Evolutionary conservation across 1,140 invertebrate species (phyloP), one percentile per base, ranked within the genome.

Genomic region (Aphelinus atriplicis): DNA sequence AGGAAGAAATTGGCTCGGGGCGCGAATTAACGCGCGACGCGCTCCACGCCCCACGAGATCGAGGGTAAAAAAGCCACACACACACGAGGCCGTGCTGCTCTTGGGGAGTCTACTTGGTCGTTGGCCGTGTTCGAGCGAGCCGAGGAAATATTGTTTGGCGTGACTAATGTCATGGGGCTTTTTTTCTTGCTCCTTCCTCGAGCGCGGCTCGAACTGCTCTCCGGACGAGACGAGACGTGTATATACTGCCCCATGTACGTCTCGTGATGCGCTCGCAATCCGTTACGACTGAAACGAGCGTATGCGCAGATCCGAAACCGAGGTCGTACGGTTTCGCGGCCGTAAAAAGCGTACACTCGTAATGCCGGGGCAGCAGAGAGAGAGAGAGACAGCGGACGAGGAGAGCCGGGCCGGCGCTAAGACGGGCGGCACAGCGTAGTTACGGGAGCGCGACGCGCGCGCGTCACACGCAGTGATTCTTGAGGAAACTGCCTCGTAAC

Each of bases 21-120:
- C 69, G 46, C 46, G 55, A 72, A 77, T 77, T 73, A 73, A 74
- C 78, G 74, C 71, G 66, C 66, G 71, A 72, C 76, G 71, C 70
- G 56, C 42, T 58, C 26, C 63, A 9, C 56, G 26, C 57, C 1
- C 7, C 9, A 26, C 5, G 51, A 55, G 1, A 1, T 10, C n/a
- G 58, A 53, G 26, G 43, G 43, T 53, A 64, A 57, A 70, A 75
- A 53, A 60, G 53, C 3, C 10, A 3, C 53, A 7, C 7, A n/a
- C 45, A 26, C 3, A 46, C 9, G n/a, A 53, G 51, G 48, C 61
- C 60, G 70, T 10, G 50, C 26, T 26, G 26, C 26, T 26, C 26
- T 26, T 0, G 26, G 26, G 26, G 26, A 26, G 26, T 26, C 26
- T 26, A 26, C 26, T 26, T 26, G 26, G 26, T 26, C 26, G 26